Evolutionary conservation across 2,113 vertebrate species (phyloP), one percentile per base, ranked within the genome.

Genomic region (Callospermophilus lateralis): DNA sequence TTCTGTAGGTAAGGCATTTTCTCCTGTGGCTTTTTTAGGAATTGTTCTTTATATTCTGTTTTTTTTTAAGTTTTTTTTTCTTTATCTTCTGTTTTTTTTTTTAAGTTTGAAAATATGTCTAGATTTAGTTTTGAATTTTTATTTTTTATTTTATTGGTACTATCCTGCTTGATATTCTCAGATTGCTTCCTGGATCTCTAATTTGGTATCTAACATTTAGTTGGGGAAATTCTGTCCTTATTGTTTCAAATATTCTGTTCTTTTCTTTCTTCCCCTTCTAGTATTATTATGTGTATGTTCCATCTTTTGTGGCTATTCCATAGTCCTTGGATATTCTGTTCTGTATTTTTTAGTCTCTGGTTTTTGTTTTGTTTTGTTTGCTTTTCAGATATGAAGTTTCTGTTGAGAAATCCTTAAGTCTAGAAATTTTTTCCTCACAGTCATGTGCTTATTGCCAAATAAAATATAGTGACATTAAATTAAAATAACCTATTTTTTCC

Each of bases 401-500:
- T 81, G 11, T 15, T 39, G 53, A 24, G 32, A 94, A 63, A 63
- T 24, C n/a, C 26, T 80, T 67, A 63, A 88, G 32, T 65, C 81
- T 53, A 73, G 39, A 51, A 39, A 13, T 30, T 74, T 20, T 51
- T 51, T 83, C 42, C 45, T 83, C 6, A 53, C 9, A 53, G 26
- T 72, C 20, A 70, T 76, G 42, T 4, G 2, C 76, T 87, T 93
- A 79, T 83, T 58, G 30, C 63, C 90, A 91, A 92, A 80, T 86
- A 81, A 72, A 24, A 96, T 93, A 67, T 77, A 45, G 55, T 80
- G 55, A 90, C 12, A 89, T 12, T 65, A 30, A 65, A 45, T 48
- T 81, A 88, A 84, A 89, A 15, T 94, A 86, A 94, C n/a, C 13
- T 51, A 51, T 30, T 84, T 87, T 93, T 92, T 96, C 63, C 77